These are phyloP conservation scores for Phenganax stokvisi DNA, from an alignment of 92 coral and sea anemone genomes.

Conservation along the genomic window DNA sequence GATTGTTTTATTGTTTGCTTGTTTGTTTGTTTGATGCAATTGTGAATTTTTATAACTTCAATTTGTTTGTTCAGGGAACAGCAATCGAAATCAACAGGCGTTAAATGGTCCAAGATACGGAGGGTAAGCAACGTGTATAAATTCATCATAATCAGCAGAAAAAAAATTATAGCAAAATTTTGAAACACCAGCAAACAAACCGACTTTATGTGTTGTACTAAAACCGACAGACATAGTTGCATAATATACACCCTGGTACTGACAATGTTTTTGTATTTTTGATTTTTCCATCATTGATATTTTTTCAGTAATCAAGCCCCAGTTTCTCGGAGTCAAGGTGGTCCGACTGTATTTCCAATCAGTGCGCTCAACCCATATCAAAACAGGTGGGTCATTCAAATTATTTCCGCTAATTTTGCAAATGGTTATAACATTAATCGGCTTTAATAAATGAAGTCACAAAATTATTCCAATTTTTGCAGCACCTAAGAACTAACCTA, in stretches of 20 bases:
- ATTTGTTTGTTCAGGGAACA: not conserved
- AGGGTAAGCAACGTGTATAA: not conserved
- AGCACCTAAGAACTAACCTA: no score
- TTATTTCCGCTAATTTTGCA: no score
- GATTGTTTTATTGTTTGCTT: no score
- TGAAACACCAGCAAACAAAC: no score
- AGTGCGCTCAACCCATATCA: constrained; percentile 89
- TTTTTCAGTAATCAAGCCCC: constrained; percentile 65
- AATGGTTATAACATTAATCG: no score
- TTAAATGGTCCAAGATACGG: not conserved
- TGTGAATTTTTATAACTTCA: no score
- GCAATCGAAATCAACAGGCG: not conserved
- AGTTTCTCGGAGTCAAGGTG: constrained; percentile 56
- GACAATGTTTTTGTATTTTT: not conserved
- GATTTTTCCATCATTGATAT: not conserved
- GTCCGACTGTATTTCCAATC: constrained; percentile 76
- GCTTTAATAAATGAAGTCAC: no score
- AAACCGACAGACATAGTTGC: no score
- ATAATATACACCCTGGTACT: no score
- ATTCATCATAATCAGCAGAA: not conserved
- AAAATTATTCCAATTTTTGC: no score
- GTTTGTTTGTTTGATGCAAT: no score
- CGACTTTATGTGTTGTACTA: no score
- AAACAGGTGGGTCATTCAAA: constrained; percentile 58
- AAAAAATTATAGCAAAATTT: not conserved